Evolutionary conservation across 2,797 vertebrate genomes (phyloP), one percentile per base, ranked within the genome.

Genomic region (Molossus molossus): DNA sequence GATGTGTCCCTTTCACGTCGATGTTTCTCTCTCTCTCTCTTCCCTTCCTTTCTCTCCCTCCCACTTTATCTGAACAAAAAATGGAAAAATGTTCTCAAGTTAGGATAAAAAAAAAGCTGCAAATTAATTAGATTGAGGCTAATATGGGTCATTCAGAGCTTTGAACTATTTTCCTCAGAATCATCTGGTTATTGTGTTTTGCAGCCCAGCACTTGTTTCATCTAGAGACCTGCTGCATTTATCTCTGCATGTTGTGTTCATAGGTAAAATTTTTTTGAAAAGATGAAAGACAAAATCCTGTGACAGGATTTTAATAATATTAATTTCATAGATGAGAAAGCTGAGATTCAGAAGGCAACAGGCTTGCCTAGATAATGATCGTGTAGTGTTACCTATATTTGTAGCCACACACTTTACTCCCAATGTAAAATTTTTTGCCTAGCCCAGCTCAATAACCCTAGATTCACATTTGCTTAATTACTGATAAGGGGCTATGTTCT

Each of bases 271-370:
- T 64, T 48, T 76, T 76, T 60, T 69, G 17, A 20, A 13, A 75
- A 14, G 11, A 40, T 67, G 76, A 93, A 79, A n/a, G 20, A 72
- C 10, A 84, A 93, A 72, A 40, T n/a, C 0, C 6, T 9, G 1
- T 76, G n/a, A 87, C 18, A 33, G 33, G 33, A 33, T 33, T 33
- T 33, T 33, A 33, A 33, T 33, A 33, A 33, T 33, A 27, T 84
- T 94, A 55, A 67, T 21, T 89, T 79, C 79, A n/a, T 2, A 53
- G n/a, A 72, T 20, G 45, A 64, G n/a, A 77, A 92, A 82, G 50
- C 1, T 17, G 23, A 94, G 11, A 33, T 69, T 81, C 40, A 62
- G 25, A 64, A 62, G n/a, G 9, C 0, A 6, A 55, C 86, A 17
- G 1, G 25, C 2, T 75, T 55, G 55, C 13, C 3, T 48, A 37